phyloP scores from a whole-genome alignment of 1,140 invertebrate species.

The Tribolium castaneum region DNA sequence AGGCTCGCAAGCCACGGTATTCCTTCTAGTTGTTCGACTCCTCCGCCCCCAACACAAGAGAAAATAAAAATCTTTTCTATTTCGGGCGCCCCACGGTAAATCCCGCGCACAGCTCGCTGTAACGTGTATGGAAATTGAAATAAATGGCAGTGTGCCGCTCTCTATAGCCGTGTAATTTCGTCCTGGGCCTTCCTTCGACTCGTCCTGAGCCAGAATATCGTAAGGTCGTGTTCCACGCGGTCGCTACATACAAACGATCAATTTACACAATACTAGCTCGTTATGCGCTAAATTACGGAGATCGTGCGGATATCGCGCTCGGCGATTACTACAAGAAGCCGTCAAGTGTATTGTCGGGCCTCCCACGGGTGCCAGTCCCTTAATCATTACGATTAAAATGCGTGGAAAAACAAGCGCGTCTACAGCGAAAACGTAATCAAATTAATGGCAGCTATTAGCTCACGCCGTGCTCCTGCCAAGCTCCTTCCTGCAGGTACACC shows the following conservation, averaged over 20 bases:
- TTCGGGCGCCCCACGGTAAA: constrained; percentile 49
- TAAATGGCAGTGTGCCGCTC: constrained; percentile 48
- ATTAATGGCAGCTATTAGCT: constrained; percentile 47
- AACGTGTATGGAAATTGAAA: constrained; percentile 56
- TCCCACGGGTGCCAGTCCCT: constrained; percentile 39
- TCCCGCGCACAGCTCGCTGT: constrained; percentile 41
- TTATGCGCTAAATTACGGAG: constrained; percentile 18
- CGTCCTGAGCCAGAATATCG: background rate
- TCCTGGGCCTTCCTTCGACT: background rate
- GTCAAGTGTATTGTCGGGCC: constrained; percentile 37
- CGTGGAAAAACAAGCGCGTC: constrained; percentile 42
- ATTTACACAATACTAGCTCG: constrained; percentile 22
- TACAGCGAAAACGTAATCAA: constrained; percentile 40
- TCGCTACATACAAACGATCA: constrained; percentile 30
- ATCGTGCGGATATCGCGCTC: constrained; percentile 18
- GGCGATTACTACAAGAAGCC: constrained; percentile 42
- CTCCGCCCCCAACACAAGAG: constrained; percentile 13
- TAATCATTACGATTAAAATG: constrained; percentile 44
- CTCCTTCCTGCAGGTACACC: background rate
- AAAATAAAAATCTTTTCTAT: constrained; percentile 57
- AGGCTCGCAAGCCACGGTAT: constrained; percentile 49
- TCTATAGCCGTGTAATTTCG: constrained; percentile 21
- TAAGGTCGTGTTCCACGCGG: background rate
- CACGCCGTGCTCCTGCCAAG: background rate
- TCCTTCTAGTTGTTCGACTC: constrained; percentile 51